These are phyloP conservation scores for Artibeus lituratus DNA, from an alignment of 2,797 vertebrate genomes.

Conservation along the genomic window DNA sequence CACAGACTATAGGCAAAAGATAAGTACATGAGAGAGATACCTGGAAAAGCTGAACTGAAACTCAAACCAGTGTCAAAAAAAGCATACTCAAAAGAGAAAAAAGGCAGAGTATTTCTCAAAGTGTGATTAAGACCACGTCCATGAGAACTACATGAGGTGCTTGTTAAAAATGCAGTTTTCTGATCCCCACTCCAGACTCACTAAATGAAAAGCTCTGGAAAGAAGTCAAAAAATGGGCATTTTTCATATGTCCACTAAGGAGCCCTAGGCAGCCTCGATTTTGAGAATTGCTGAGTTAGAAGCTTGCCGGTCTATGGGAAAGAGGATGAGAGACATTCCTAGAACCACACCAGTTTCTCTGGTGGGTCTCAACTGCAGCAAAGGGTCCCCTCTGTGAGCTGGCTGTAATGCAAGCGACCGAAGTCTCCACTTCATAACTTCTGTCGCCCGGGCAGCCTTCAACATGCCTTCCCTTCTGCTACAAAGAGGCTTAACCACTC, in stretches of 20 bases:
- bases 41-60: background rate
- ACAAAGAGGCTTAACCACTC: background rate
- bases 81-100: background rate
- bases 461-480: background rate
- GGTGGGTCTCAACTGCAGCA: background rate
- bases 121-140: background rate
- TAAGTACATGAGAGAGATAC: background rate
- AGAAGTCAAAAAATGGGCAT: background rate
- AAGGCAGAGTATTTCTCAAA: background rate
- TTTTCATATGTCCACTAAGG: background rate
- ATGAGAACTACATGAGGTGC: background rate
- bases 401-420: background rate
- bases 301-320: background rate
- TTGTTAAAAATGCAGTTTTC: background rate
- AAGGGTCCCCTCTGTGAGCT: background rate
- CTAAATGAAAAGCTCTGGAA: background rate
- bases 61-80: background rate
- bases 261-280: background rate
- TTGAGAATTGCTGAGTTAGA: background rate
- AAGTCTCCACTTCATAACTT: background rate
- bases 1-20: background rate
- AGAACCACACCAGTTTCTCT: background rate
- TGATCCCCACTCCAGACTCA: background rate
- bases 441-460: background rate
- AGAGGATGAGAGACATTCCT: background rate